Evolutionary conservation across 2,888 invertebrate genomes (phyloP).

Genomic region (Onchidella celtica): DNA sequence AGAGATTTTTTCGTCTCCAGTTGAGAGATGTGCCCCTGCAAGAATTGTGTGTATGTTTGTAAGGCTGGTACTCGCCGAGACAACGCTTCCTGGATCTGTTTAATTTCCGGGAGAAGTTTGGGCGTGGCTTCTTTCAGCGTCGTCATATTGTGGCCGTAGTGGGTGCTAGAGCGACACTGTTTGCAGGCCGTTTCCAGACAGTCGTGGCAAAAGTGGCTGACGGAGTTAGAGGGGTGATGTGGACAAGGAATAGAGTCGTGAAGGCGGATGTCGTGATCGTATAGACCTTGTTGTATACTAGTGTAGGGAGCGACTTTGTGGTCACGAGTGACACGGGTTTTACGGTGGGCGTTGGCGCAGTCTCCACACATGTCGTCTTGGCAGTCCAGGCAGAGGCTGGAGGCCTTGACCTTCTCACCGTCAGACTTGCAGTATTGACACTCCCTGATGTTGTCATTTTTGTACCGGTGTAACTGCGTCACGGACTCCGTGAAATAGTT

Average conservation of each 20-base stretch:
- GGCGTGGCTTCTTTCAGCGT: neutral
- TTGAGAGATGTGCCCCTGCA: neutral
- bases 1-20: neutral
- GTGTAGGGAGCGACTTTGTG: conserved; percentile 70
- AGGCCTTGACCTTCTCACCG: conserved; percentile 60
- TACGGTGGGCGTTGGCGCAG: conserved; percentile 71
- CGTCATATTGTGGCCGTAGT: conserved; percentile 64
- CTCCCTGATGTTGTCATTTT: conserved; percentile 57
- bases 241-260: conserved; percentile 62
- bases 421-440: conserved; percentile 74
- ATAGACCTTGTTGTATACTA: conserved; percentile 68
- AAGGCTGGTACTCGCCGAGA: neutral
- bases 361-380: conserved; percentile 72
- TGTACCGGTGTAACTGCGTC: conserved; percentile 63
- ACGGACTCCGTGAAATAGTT: conserved; percentile 66
- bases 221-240: conserved; percentile 58
- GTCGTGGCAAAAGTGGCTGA: conserved; percentile 65
- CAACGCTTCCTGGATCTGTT: conserved; percentile 5
- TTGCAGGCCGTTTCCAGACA: conserved; percentile 68
- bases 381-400: conserved; percentile 71
- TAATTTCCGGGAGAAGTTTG: conserved; percentile 1
- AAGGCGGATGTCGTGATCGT: conserved; percentile 71
- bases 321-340: conserved; percentile 73
- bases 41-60: neutral
- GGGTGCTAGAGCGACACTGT: conserved; percentile 63